Evolutionary conservation across 2,888 invertebrate species (phyloP), one percentile per base, ranked within the genome.

Genomic region (Chirona hameri): DNA sequence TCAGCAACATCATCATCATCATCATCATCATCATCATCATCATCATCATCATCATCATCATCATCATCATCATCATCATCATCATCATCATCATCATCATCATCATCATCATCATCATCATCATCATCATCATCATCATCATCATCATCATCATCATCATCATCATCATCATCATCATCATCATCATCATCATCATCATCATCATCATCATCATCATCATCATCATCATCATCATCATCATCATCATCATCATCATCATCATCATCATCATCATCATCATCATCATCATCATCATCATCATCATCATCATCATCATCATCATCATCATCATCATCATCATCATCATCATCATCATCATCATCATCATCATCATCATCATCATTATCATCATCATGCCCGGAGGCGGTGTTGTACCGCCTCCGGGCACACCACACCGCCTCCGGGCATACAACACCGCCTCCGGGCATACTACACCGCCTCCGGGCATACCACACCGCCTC

Each of bases 301-400:
- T 65, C 65, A 65, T 65, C 65, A 65, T 65, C 65, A 65, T 65
- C n/a, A 65, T 65, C 65, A 65, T 65, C 65, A 65, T 65, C 65
- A 72, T 81, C 81, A 81, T 14, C 81, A 31, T 57, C 60, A 57
- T 81, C 81, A 57, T 9, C 81, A 27, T 14, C 81, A 57, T 81
- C 81, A 57, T 24, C 81, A 57, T 81, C 27, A 55, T 81, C 81
- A 48, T 57, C 81, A 79, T 69, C 12, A 69, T 81, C 69, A 57
- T 81, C 81, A 81, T 69, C 27, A 15, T 15, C 81, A 57, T 57
- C 81, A 81, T 81, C 60, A 81, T 48, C 27, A 57, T 81, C 69
- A 14, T 81, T n/a, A 69, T 81, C 81, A 81, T 69, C 39, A 24
- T 81, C 48, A 81, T 57, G 27, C 48, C 9, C 24, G 29, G 14